Evolutionary conservation across 2,888 invertebrate species (phyloP), one percentile per base, ranked within the genome.

Genomic region (Cactoblastis cactorum): DNA sequence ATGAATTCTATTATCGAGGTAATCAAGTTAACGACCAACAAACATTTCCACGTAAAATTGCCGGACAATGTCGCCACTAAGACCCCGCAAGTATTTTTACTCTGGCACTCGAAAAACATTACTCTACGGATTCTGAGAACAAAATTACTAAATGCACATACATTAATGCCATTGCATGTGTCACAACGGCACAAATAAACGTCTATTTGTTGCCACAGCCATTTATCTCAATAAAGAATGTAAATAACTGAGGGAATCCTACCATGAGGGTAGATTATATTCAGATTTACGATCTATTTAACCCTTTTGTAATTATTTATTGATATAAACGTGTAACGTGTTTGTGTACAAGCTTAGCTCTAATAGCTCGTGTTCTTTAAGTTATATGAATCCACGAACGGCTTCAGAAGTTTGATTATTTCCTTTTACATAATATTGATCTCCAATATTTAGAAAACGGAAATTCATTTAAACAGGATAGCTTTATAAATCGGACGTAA

Each of bases 401-500:
- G 28, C 28, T 28, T 6, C 5, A 28, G 8, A 28, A 28, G 5
- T 9, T 8, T 28, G 9, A 6, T 4, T 2, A 9, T 28, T 9
- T 22, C n/a, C n/a, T 1, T 28, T 8, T 28, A 28, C 1, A 28
- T 9, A 28, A 6, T 28, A 28, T 53, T 34, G 53, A 46, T 45
- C 46, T 49, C 52, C 54, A 54, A 55, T 34, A 39, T 19, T 22
- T 39, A 22, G 38, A 17, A 55, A 54, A 53, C 56, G 53, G 51
- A 56, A 62, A 61, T 60, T 58, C 57, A 64, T 61, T 56, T 57
- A 56, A 54, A 66, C 65, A 55, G 58, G 64, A 61, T 57, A 62
- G 63, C 65, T 71, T 70, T 66, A 67, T 57, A 56, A 64, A 69
- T 67, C 55, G 61, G 59, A 63, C 52, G 62, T 59, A 59, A 53